Base-by-base conservation (phyloP, 2,113 vertebrate species). In the Cygnus buccinator region DNA sequence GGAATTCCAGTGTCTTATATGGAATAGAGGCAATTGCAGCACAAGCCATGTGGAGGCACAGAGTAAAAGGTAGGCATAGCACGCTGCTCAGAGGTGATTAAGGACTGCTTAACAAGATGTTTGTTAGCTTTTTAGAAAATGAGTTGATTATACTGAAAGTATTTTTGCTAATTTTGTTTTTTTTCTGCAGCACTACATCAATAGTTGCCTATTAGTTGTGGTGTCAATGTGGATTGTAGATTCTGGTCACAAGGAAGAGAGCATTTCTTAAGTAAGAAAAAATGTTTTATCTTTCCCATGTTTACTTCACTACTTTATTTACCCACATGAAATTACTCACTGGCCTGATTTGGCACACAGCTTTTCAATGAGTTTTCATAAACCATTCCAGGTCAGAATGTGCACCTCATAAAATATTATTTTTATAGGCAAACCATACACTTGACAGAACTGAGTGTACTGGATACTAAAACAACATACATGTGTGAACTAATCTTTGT, bases 381-480 rank as follows among this genome's bases (percentile, higher is more conserved):
- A 81, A 55, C 35, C 52, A 35, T 79, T 76, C 37, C 81, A 80
- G 75, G 67, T 48, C 70, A 55, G 87, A 76, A 54, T 55, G 35
- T 82, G 54, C 85, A 25, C 78, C n/a, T 76, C 54, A 50, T 19
- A 76, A 82, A 85, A 82, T 46, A 41, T n/a, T 41, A 55, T 20
- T 90, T 91, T 89, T 79, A 41, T 13, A 70, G 71, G 68, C 62
- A 85, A 89, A 66, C 44, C 18, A 50, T 89, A 71, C 71, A 93
- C 87, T 44, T 94, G 44, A 91, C 91, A 82, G 87, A 89, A 96
- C 68, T 52, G 67, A 84, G 72, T 54, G 81, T 95, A 87, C 81
- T 62, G 87, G 43, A 52, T 68, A 29, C 21, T 43, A 82, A 74
- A 84, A 37, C 37, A 54, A 39, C 31, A 22, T 31, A 26, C 19